Evolutionary conservation across 1,140 invertebrate species (phyloP).

Genomic region (Brachionus asplanchnoidis): DNA sequence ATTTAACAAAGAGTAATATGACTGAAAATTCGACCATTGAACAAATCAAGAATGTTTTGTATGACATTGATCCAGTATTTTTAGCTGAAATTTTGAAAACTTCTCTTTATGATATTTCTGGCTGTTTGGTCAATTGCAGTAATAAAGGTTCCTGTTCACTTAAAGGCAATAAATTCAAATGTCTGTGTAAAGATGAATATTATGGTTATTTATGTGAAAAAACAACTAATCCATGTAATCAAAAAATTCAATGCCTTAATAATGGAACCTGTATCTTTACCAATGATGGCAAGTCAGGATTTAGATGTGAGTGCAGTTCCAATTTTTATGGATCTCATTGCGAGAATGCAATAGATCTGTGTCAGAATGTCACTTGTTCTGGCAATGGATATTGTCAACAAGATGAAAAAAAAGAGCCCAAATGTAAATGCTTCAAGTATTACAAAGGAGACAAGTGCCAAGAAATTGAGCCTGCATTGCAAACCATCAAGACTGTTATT

Average conservation of each 20-base stretch:
- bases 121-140: conserved; percentile 18
- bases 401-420: not conserved
- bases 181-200: not conserved
- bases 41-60: not conserved
- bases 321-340: not conserved
- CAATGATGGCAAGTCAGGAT: not conserved
- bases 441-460: not conserved
- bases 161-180: not conserved
- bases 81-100: not conserved
- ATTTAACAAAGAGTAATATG: not conserved
- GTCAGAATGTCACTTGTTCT: conserved; percentile 5
- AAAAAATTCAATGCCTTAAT: not conserved
- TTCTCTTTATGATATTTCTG: not conserved
- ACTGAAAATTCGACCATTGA: not conserved
- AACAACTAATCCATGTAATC: not conserved
- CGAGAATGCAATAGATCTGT: conserved; percentile 1
- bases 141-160: not conserved
- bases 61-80: not conserved
- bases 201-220: not conserved
- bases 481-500: not conserved
- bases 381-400: not conserved
- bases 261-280: not conserved
- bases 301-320: not conserved
- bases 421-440: conserved; percentile 19
- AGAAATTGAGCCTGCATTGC: not conserved